These are phyloP conservation scores for Tetranychus cinnabarinus DNA, from an alignment of 1,140 invertebrate species.

Conservation along the genomic window DNA sequence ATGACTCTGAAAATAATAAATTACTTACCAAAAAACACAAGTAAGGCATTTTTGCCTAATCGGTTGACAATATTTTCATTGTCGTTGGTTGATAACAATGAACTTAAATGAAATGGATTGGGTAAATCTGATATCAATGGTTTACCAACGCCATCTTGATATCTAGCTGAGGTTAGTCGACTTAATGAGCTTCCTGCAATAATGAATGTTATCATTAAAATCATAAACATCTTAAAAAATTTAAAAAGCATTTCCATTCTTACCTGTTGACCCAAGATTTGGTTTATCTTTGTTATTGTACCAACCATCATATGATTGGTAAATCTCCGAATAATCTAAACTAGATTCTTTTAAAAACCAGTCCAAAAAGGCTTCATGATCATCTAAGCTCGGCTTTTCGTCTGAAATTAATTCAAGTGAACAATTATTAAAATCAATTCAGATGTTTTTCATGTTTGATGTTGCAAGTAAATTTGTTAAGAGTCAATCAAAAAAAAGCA, in stretches of 20 bases:
- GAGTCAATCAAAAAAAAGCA: too few relatives aligned
- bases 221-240: too few relatives aligned
- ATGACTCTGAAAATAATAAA: neutral
- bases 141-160: conserved; percentile 35
- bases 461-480: too few relatives aligned
- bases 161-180: conserved; percentile 31
- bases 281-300: conserved; percentile 36
- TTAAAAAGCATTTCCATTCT: neutral
- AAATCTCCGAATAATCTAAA: too few relatives aligned
- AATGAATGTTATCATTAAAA: too few relatives aligned
- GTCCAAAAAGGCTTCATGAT: too few relatives aligned
- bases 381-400: too few relatives aligned
- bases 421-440: too few relatives aligned
- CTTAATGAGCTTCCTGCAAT: conserved; percentile 26
- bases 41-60: conserved; percentile 34
- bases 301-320: conserved; percentile 29
- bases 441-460: too few relatives aligned
- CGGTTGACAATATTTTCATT: conserved; percentile 22
- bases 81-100: conserved; percentile 21
- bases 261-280: conserved; percentile 31
- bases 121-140: conserved; percentile 25
- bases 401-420: too few relatives aligned
- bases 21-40: conserved; percentile 36
- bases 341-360: too few relatives aligned
- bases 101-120: conserved; percentile 30